Conservation (phyloP, 2,888 invertebrate genomes). For the Corbicula japonica region DNA sequence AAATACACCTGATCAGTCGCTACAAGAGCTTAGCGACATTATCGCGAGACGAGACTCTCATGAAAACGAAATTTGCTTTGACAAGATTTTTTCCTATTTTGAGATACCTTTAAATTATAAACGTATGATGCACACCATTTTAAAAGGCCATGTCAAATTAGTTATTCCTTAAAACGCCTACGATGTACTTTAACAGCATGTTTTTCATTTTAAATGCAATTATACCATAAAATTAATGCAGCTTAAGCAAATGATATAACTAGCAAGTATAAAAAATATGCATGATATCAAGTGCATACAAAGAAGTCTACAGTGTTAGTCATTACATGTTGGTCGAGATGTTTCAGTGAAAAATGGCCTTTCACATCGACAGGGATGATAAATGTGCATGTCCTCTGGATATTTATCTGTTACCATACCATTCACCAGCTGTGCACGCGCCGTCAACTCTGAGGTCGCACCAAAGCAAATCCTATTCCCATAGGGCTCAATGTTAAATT, state of each 20-base stretch:
- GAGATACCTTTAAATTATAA: not conserved
- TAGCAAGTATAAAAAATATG: not conserved
- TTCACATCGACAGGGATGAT: slow-evolving; percentile 18
- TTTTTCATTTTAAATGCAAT: not conserved
- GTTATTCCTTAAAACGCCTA: not conserved
- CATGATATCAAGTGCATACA: not conserved
- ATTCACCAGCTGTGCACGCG: not conserved
- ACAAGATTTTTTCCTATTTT: no score
- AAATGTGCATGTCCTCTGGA: slow-evolving; percentile 14
- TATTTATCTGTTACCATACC: slow-evolving; percentile 17
- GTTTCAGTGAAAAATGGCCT: slow-evolving; percentile 25
- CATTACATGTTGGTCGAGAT: slow-evolving; percentile 4
- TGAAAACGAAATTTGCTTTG: no score
- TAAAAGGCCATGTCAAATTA: not conserved
- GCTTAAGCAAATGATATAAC: not conserved
- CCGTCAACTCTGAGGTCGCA: no score
- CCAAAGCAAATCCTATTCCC: no score
- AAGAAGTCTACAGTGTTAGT: not conserved
- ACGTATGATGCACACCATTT: not conserved
- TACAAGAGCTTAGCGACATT: not conserved
- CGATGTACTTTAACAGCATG: not conserved
- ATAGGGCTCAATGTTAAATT: no score
- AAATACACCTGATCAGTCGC: slow-evolving; percentile 2
- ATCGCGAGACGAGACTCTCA: not conserved
- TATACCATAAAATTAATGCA: not conserved